phyloP scores from a whole-genome alignment of 1,140 invertebrate genomes.

The Heliconius melpomene region DNA sequence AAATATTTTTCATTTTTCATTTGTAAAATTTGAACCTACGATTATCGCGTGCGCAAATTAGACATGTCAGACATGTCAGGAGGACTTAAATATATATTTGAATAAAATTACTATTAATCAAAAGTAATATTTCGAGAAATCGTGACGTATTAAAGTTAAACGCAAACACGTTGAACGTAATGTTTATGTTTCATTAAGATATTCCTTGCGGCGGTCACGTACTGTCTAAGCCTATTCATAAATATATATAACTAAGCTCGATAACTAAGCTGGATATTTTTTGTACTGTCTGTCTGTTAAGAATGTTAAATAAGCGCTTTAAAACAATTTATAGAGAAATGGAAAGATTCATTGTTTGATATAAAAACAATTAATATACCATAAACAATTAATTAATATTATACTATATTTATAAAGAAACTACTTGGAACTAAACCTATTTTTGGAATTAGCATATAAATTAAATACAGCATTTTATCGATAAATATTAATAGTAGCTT shows the following conservation, averaged over 20 bases:
- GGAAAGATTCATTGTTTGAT: too few relatives aligned
- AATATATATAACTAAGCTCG: background rate
- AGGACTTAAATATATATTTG: background rate
- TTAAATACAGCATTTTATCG: too few relatives aligned
- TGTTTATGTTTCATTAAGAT: slow-evolving; percentile 29
- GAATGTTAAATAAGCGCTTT: background rate
- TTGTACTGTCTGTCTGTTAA: background rate
- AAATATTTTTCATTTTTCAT: too few relatives aligned
- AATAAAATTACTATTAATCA: slow-evolving; percentile 3
- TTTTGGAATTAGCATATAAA: too few relatives aligned
- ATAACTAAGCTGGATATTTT: background rate
- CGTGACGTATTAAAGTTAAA: slow-evolving; percentile 22
- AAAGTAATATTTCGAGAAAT: slow-evolving; percentile 21
- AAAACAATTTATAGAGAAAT: background rate
- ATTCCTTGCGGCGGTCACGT: slow-evolving; percentile 26
- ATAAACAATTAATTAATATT: too few relatives aligned
- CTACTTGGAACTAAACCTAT: too few relatives aligned
- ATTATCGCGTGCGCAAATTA: background rate
- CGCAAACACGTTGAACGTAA: slow-evolving; percentile 15
- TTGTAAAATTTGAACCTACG: background rate
- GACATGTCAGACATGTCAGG: background rate
- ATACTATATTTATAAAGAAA: too few relatives aligned
- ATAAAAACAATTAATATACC: too few relatives aligned
- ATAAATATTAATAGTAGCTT: too few relatives aligned
- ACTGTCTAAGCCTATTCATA: background rate